These are phyloP conservation scores for Campoletis raptor DNA, from an alignment of 2,888 invertebrate genomes.

Conservation along the genomic window DNA sequence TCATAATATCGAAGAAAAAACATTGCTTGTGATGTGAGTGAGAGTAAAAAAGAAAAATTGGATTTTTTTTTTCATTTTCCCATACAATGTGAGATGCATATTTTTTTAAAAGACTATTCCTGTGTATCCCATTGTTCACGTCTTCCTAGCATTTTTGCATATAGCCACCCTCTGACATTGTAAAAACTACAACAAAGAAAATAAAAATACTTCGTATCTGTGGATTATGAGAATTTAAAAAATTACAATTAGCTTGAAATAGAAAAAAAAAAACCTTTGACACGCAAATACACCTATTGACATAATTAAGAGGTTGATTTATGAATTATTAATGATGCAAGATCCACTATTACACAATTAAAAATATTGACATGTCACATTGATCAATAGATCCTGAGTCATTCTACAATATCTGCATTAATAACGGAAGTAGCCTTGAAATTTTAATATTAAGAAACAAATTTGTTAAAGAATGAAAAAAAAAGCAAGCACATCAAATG, in stretches of 20 bases:
- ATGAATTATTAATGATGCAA: background rate
- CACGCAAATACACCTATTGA: background rate
- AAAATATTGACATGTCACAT: background rate
- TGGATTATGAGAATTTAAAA: background rate
- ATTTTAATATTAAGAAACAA: background rate
- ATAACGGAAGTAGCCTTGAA: background rate
- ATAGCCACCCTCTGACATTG: background rate
- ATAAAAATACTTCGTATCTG: background rate
- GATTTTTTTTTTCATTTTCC: background rate
- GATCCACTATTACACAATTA: background rate
- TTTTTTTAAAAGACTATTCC: background rate
- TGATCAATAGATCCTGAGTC: background rate
- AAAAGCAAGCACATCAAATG: constrained; percentile 17
- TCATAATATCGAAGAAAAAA: background rate
- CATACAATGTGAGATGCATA: background rate
- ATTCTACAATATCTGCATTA: background rate
- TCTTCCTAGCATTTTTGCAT: background rate
- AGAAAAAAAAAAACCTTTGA: background rate
- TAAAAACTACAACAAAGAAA: background rate
- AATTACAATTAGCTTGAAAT: background rate
- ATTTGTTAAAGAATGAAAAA: background rate
- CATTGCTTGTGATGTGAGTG: constrained; percentile 34
- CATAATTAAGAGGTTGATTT: background rate
- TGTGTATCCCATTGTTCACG: background rate
- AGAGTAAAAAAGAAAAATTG: background rate